Evolutionary conservation across 1,140 invertebrate genomes (phyloP).

Genomic region (Sminthurinus signatus): DNA sequence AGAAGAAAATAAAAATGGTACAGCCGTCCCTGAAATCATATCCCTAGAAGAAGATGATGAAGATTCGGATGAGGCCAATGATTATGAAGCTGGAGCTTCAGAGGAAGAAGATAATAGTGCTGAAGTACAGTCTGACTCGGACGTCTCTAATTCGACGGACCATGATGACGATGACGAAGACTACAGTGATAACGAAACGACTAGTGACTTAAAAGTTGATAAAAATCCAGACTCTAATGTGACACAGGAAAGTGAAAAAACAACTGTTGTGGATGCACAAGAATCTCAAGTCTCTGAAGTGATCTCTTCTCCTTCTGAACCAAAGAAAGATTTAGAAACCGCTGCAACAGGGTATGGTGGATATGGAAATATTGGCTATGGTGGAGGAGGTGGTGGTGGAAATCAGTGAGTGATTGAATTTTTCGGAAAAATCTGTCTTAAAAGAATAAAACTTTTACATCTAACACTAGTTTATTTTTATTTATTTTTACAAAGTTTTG

Average conservation of each 20-base stretch:
- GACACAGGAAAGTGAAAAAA: not conserved
- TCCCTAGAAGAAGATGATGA: no score
- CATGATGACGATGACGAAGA: not conserved
- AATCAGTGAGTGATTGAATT: not conserved
- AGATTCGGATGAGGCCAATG: not conserved
- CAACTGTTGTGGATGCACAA: not conserved
- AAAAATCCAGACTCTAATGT: not conserved
- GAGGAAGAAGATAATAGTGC: not conserved
- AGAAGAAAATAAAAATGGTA: no score
- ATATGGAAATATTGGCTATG: not conserved
- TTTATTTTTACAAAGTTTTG: not conserved
- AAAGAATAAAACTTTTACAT: not conserved
- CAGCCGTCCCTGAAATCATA: no score
- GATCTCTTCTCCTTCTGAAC: not conserved
- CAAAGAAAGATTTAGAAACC: conserved; percentile 16
- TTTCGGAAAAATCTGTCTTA: not conserved
- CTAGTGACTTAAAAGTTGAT: not conserved
- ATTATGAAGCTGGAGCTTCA: no score
- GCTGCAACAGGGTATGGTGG: conserved; percentile 23
- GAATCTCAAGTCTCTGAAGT: conserved; percentile 4
- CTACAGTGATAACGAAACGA: not conserved
- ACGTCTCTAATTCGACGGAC: not conserved
- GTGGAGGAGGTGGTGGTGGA: conserved; percentile 3
- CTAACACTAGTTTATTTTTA: not conserved
- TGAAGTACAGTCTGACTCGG: not conserved